phyloP scores from a whole-genome alignment of 1,140 invertebrate genomes.

The Choristoneura fumiferana region DNA sequence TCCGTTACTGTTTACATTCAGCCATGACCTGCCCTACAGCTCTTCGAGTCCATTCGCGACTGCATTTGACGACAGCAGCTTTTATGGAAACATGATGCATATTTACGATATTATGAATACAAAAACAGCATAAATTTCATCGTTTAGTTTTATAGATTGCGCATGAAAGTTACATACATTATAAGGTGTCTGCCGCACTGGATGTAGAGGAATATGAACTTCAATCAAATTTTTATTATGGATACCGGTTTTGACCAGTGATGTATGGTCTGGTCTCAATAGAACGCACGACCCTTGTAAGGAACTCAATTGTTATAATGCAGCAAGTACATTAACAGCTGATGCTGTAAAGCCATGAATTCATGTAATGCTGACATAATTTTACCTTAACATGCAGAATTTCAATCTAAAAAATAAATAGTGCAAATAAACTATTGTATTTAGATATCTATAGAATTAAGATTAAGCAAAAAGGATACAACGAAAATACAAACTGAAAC shows the following conservation, averaged over 20 bases:
- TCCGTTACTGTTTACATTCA: conserved; percentile 69
- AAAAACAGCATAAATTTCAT: conserved; percentile 22
- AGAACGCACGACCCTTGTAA: background rate
- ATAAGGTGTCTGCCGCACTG: background rate
- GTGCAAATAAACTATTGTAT: no score
- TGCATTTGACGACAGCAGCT: conserved; percentile 16
- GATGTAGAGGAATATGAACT: conserved; percentile 10
- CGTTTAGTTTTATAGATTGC: no score
- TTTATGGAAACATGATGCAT: conserved; percentile 39
- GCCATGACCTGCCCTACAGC: conserved; percentile 73
- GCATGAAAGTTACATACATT: no score
- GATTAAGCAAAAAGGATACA: no score
- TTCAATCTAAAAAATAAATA: no score
- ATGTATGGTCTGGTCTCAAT: background rate
- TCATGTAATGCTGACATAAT: no score
- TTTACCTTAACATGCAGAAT: no score
- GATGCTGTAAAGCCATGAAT: no score
- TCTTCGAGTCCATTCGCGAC: conserved; percentile 35
- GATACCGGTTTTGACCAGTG: conserved; percentile 3
- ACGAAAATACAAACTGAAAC: no score
- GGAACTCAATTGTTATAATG: no score
- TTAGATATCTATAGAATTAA: no score
- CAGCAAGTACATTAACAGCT: no score
- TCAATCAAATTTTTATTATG: conserved; percentile 15
- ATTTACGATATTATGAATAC: conserved; percentile 19